phyloP scores from a whole-genome alignment of 2,797 vertebrate genomes.

The Nyctalus aviator region DNA sequence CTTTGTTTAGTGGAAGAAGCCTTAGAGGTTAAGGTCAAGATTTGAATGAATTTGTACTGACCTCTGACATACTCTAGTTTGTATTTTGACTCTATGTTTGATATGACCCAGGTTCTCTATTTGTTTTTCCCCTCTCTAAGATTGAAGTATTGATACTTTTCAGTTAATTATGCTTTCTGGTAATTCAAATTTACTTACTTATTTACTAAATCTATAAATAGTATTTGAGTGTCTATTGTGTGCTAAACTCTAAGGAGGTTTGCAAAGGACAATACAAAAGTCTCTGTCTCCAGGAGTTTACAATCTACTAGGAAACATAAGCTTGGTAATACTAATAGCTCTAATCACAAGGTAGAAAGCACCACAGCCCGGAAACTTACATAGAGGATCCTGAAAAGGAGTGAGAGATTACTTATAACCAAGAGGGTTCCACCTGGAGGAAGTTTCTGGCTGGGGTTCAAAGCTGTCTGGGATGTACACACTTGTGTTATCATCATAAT shows the following conservation, averaged over 20 bases:
- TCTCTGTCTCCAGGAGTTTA: not conserved
- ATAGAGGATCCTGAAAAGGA: not conserved
- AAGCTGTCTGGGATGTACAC: not conserved
- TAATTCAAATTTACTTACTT: constrained; percentile 23
- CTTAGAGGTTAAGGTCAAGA: constrained; percentile 9
- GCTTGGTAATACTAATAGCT: not conserved
- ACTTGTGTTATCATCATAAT: not conserved
- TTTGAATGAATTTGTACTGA: not conserved
- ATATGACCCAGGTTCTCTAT: not conserved
- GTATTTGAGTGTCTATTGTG: not conserved
- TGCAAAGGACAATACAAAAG: not conserved
- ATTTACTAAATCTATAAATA: constrained; percentile 26
- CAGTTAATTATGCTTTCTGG: constrained; percentile 41
- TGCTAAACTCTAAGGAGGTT: not conserved
- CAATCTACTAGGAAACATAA: not conserved
- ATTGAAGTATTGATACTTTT: constrained; percentile 16
- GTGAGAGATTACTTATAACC: not conserved
- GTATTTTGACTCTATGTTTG: not conserved
- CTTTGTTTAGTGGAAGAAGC: not conserved
- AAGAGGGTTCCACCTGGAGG: not conserved
- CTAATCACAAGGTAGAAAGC: not conserved
- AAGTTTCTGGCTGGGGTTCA: not conserved
- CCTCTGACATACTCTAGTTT: not conserved
- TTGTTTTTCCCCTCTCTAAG: not conserved
- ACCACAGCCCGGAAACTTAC: not conserved